A percentile compares a stretch with the other conserved stretches of the same genome.
Conservation (phyloP, 2,113 vertebrate genomes). For the Thalassarche chlororhynchos region DNA sequence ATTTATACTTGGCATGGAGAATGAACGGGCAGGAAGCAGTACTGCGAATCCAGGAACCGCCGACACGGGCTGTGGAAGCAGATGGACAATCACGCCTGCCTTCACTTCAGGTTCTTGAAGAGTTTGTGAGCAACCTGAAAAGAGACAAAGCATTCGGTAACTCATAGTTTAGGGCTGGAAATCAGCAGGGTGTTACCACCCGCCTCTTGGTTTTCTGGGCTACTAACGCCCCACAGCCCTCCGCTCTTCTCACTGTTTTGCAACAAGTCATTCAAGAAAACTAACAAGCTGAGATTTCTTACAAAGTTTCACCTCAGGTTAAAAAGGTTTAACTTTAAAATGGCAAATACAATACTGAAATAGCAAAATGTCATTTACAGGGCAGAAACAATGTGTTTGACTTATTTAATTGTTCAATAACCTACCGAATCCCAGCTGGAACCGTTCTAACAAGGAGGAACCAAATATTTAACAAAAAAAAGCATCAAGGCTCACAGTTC, state of each 20-base stretch:
- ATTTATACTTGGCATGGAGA: neutral
- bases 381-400: fast-evolving
- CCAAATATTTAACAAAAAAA: neutral
- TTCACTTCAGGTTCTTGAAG: slow-evolving; percentile 79
- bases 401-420: neutral
- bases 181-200: neutral
- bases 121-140: slow-evolving; percentile 81
- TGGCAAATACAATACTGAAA: neutral
- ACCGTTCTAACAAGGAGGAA: neutral
- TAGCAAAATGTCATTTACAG: neutral
- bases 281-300: neutral
- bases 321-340: neutral
- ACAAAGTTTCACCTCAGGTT: neutral
- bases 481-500: neutral
- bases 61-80: neutral
- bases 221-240: neutral
- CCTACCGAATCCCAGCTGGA: fast-evolving
- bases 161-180: neutral
- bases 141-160: neutral
- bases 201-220: neutral
- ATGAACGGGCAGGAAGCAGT: neutral
- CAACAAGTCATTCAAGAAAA: neutral
- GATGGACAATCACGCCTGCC: neutral
- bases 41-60: neutral
- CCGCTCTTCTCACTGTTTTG: fast-evolving